A percentile compares a stretch with the other conserved stretches of the same genome.
Evolutionary conservation across 2,888 invertebrate species (phyloP).

Genomic region (Omphaloscelis lunosa): DNA sequence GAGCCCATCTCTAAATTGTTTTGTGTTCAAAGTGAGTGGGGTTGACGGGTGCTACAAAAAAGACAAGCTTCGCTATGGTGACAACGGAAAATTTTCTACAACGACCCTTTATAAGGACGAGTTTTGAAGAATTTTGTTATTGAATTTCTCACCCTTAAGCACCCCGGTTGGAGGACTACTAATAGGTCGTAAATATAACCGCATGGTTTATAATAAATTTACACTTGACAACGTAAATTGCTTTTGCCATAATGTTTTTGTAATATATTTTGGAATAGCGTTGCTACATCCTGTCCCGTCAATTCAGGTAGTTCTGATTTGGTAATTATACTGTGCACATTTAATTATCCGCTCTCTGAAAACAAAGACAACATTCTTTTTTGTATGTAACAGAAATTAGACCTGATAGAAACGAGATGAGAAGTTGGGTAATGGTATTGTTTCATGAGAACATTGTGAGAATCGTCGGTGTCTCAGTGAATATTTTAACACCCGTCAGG

Average conservation of each 20-base stretch:
- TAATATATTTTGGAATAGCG: conserved; percentile 60
- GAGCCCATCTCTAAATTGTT: conserved; percentile 75
- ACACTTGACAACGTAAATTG: conserved; percentile 78
- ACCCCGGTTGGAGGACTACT: conserved; percentile 71
- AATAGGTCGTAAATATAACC: conserved; percentile 83
- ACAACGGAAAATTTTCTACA: conserved; percentile 84
- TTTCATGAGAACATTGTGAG: conserved; percentile 39
- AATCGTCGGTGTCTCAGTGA: conserved; percentile 33
- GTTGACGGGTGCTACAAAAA: conserved; percentile 87
- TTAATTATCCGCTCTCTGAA: conserved; percentile 24
- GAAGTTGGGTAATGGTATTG: conserved; percentile 51
- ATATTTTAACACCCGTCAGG: conserved; percentile 48
- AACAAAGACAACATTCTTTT: neutral
- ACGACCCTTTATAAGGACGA: conserved; percentile 78
- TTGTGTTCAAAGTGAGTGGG: conserved; percentile 83
- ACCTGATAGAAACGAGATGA: conserved; percentile 23
- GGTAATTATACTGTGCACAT: conserved; percentile 31
- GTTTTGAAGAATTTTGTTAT: conserved; percentile 83
- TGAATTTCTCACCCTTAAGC: conserved; percentile 83
- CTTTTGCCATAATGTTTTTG: conserved; percentile 71
- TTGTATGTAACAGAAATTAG: conserved; percentile 1
- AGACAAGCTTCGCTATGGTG: conserved; percentile 80
- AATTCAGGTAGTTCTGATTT: conserved; percentile 62
- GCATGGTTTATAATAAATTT: conserved; percentile 79
- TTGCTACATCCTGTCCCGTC: conserved; percentile 58